These are phyloP conservation scores for Ranitomeya imitator DNA, from an alignment of 2,113 vertebrate genomes.

Conservation along the genomic window DNA sequence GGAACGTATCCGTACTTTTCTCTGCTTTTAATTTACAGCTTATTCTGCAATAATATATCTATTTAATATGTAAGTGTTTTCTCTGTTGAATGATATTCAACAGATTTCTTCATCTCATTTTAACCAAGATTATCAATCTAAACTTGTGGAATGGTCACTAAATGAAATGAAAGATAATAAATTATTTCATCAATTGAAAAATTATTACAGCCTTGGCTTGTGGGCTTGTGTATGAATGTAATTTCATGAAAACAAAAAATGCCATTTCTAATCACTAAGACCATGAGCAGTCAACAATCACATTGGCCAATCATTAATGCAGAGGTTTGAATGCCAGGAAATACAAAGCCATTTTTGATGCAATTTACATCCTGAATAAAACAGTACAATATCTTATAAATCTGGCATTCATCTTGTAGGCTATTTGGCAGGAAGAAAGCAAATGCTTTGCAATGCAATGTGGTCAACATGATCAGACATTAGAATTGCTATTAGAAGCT, in stretches of 20 bases:
- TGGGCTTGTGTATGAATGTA: constrained; percentile 5
- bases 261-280: constrained; percentile 18
- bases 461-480: constrained; percentile 32
- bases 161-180: background rate
- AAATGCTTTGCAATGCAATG: constrained; percentile 30
- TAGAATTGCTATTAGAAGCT: constrained; percentile 16
- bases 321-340: constrained; percentile 21
- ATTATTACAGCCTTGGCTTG: background rate
- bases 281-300: constrained; percentile 6
- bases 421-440: constrained; percentile 27
- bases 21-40: no score
- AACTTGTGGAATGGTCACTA: background rate
- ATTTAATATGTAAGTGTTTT: background rate
- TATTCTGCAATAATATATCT: no score
- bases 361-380: constrained; percentile 34
- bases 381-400: constrained; percentile 24
- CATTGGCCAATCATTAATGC: constrained; percentile 21
- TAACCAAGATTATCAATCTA: background rate
- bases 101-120: background rate
- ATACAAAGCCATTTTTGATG: constrained; percentile 29
- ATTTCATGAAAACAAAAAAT: constrained; percentile 22
- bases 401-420: constrained; percentile 21
- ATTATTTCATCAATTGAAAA: background rate
- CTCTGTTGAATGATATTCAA: background rate
- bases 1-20: no score